Evolutionary conservation across 2,888 invertebrate species (phyloP).

Genomic region (Helicoverpa assulta): DNA sequence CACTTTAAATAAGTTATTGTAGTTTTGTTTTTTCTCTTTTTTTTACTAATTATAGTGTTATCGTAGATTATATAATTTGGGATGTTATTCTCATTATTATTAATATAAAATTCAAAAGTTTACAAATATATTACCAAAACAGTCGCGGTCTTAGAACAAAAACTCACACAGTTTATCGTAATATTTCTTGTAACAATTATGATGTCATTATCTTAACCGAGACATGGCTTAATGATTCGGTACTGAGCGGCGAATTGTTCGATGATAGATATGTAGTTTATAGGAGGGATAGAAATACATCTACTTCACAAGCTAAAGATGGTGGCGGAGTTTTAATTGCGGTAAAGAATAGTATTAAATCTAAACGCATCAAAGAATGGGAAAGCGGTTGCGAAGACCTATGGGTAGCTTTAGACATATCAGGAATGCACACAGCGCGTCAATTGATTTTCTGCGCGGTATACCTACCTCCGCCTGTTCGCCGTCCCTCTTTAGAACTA

Average conservation of each 20-base stretch:
- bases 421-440: neutral
- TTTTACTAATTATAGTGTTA: no score
- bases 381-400: conserved; percentile 23
- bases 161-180: conserved; percentile 10
- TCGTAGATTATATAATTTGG: no score
- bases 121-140: conserved; percentile 28
- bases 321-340: conserved; percentile 22
- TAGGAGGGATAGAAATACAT: conserved; percentile 15
- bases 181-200: conserved; percentile 23
- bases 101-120: no score
- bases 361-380: conserved; percentile 1
- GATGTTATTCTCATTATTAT: no score
- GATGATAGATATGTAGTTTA: neutral
- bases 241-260: neutral
- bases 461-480: no score
- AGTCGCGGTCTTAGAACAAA: conserved; percentile 26
- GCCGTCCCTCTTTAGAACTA: neutral
- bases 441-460: neutral
- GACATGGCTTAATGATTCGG: neutral
- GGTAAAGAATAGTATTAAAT: conserved; percentile 3
- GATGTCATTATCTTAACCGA: neutral
- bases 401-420: conserved; percentile 10
- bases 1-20: no score
- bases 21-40: no score
- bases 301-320: neutral